Conservation (phyloP, 2,888 invertebrate species). For the Agrilus mali region DNA sequence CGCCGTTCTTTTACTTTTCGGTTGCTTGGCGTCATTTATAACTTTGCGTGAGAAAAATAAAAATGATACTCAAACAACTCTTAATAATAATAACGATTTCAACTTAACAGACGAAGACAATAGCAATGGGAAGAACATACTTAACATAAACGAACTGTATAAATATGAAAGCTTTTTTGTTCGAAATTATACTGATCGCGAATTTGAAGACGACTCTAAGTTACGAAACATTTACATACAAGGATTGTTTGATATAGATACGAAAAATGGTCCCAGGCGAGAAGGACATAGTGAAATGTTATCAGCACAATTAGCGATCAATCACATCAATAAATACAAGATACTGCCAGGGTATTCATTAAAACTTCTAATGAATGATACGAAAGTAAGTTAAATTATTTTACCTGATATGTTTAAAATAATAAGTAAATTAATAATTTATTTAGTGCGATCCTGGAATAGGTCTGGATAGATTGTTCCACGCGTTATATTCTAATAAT, state of each 20-base stretch:
- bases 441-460: constrained; percentile 84
- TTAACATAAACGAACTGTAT: neutral
- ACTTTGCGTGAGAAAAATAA: constrained; percentile 9
- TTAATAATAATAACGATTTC: neutral
- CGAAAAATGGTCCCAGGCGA: constrained; percentile 46
- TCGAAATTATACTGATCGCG: neutral
- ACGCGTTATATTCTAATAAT: constrained; percentile 72
- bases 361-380: constrained; percentile 70
- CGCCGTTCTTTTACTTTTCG: constrained; percentile 20
- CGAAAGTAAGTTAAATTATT: constrained; percentile 57
- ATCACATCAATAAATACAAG: constrained; percentile 60
- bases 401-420: too few relatives aligned
- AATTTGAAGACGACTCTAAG: constrained; percentile 36
- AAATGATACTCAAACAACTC: neutral
- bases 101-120: neutral
- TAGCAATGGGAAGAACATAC: neutral
- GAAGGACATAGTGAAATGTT: constrained; percentile 63
- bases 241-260: constrained; percentile 69
- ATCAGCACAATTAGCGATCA: constrained; percentile 68
- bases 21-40: constrained; percentile 18
- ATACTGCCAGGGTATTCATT: constrained; percentile 62
- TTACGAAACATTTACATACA: constrained; percentile 39
- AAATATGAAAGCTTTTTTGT: too few relatives aligned
- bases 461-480: constrained; percentile 83
- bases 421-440: constrained; percentile 8